Evolutionary conservation across 2,797 vertebrate species (phyloP).

Genomic region (Notolepis coatsorum): DNA sequence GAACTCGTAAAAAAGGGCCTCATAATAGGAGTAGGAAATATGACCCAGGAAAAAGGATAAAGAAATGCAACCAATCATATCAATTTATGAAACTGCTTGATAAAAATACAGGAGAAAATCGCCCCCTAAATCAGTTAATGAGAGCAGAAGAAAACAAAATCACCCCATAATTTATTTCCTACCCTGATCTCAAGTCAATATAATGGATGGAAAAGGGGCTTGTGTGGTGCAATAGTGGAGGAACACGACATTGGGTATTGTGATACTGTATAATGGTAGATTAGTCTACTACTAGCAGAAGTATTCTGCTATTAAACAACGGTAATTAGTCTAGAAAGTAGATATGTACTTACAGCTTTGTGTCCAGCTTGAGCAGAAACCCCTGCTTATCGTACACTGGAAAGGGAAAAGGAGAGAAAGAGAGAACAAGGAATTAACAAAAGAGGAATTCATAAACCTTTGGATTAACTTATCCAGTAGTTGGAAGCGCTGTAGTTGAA

Average conservation of each 20-base stretch:
- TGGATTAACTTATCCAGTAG: no score
- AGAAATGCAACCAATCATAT: not conserved
- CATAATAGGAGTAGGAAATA: not conserved
- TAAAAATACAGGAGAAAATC: no score
- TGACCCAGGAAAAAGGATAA: not conserved
- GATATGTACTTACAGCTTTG: constrained; percentile 91
- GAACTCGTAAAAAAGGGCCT: not conserved
- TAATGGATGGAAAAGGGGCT: no score
- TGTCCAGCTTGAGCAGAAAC: constrained; percentile 93
- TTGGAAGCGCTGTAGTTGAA: no score
- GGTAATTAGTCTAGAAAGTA: not conserved
- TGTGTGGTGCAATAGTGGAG: no score
- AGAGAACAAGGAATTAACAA: constrained; percentile 44
- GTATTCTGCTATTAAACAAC: not conserved
- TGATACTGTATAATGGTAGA: no score
- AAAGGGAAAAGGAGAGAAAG: constrained; percentile 68
- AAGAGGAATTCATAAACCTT: constrained; percentile 3
- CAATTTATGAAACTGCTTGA: not conserved
- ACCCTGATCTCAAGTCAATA: no score
- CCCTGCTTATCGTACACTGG: constrained; percentile 94
- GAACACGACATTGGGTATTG: no score
- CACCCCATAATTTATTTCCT: no score
- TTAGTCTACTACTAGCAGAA: no score
- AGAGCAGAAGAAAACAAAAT: no score
- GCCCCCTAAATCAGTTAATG: no score